Evolutionary conservation across 2,888 invertebrate genomes (phyloP).

Genomic region (Acleris cristana): DNA sequence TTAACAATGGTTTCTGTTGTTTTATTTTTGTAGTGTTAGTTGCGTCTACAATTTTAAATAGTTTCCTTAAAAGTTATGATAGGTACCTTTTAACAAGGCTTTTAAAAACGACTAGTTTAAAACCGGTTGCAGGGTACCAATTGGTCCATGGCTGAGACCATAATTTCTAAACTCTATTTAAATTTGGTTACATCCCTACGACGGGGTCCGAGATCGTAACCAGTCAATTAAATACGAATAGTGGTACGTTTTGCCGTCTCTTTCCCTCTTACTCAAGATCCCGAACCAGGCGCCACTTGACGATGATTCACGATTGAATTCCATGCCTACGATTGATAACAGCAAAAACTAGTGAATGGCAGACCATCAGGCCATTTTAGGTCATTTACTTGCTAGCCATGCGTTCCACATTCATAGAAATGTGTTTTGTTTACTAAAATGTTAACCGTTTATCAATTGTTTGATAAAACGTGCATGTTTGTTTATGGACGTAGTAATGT

Average conservation of each 20-base stretch:
- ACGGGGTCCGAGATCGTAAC: constrained; percentile 79
- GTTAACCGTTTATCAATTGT: constrained; percentile 35
- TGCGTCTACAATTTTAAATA: not conserved
- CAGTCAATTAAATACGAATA: constrained; percentile 82
- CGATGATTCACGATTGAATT: constrained; percentile 81
- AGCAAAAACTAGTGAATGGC: constrained; percentile 77
- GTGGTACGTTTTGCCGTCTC: constrained; percentile 74
- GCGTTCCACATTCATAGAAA: constrained; percentile 45
- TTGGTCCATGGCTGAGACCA: not conserved
- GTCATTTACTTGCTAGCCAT: constrained; percentile 67
- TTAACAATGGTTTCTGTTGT: constrained; percentile 16
- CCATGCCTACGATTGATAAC: constrained; percentile 81
- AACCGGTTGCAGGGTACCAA: not conserved
- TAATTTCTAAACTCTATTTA: constrained; percentile 80
- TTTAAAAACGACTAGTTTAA: too few species aligned
- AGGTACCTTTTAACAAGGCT: too few species aligned
- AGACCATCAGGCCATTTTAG: constrained; percentile 70
- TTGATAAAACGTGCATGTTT: constrained; percentile 14
- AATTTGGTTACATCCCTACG: constrained; percentile 76
- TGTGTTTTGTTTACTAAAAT: constrained; percentile 61
- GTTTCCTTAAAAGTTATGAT: too few species aligned
- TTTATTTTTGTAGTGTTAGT: constrained; percentile 1
- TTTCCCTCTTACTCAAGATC: constrained; percentile 70
- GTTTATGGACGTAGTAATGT: not conserved
- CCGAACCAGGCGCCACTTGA: constrained; percentile 79